These are phyloP conservation scores for Prosapia bicincta DNA, from an alignment of 2,888 invertebrate species.

Conservation along the genomic window DNA sequence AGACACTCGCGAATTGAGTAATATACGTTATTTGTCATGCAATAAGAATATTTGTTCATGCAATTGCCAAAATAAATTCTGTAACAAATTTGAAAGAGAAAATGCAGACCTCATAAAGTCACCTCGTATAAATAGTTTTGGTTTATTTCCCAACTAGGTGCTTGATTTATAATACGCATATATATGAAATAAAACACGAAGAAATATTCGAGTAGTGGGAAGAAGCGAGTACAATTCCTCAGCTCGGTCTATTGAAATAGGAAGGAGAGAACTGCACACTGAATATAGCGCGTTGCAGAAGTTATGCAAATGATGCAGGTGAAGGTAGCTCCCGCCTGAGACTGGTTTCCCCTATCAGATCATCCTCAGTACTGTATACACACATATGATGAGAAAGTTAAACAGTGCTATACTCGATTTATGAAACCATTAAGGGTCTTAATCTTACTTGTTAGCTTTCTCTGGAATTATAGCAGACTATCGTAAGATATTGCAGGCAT, in stretches of 20 bases:
- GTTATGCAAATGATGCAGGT: constrained; percentile 2
- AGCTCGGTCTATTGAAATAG: not conserved
- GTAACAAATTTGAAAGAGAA: too few relatives aligned
- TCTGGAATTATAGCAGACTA: not conserved
- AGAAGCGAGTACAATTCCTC: not conserved
- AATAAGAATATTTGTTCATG: too few relatives aligned
- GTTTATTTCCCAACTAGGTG: too few relatives aligned
- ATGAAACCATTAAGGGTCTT: not conserved
- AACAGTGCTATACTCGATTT: not conserved
- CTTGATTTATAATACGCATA: too few relatives aligned
- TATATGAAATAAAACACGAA: too few relatives aligned
- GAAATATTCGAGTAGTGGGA: too few relatives aligned
- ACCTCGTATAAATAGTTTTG: too few relatives aligned
- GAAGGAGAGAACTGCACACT: not conserved
- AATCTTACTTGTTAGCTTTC: not conserved
- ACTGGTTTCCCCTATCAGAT: not conserved
- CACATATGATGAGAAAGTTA: not conserved
- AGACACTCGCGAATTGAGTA: too few relatives aligned
- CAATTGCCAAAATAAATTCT: too few relatives aligned
- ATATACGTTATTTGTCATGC: too few relatives aligned
- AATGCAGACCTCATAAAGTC: too few relatives aligned
- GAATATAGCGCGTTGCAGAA: not conserved
- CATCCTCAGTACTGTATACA: not conserved
- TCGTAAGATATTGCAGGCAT: not conserved
- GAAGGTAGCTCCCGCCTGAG: not conserved